Base-by-base conservation (phyloP, 2,797 vertebrate species). In the Podargus strigoides region DNA sequence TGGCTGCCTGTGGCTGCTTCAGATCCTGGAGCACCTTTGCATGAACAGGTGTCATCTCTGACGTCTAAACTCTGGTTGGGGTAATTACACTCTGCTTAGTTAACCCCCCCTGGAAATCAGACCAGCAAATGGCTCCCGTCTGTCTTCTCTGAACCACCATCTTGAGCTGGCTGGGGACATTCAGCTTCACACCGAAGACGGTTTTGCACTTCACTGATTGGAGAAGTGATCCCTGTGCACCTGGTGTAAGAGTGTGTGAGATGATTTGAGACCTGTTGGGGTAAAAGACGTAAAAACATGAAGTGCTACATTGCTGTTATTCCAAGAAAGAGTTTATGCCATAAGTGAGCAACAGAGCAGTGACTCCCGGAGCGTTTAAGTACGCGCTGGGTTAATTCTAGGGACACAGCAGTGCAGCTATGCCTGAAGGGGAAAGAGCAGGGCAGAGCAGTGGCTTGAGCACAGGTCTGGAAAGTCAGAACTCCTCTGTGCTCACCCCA, bases 341-440 rank as follows among this genome's bases (percentile, higher is more conserved):
- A 0, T 3, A 30, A 50, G 21, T 0, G 55, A 79, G 70, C 6
- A 0, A 28, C 3, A 16, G 63, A 37, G 15, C 53, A 24, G 15
- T 13, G 42, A 42, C 46, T 26, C 24, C 11, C 8, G 36, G 30
- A 85, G 15, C 1, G 0, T 50, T 87, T 60, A 60, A 59, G 15
- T 2, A 10, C 3, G 17, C 9, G 34, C 41, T 58, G 42, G 30
- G 41, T 24, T 44, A 64, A 30, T 23, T 64, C 41, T 36, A 44
- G 34, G 44, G 30, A 22, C 10, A 10, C 1, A 42, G 41, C 20
- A 24, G 26, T 18, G 41, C n/a, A 39, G 30, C 0, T 0, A 62
- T 1, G 10, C 30, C 46, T 12, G 1, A 34, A 41, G 6, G 46
- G 23, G 11, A 39, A 4, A 66, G 5, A 74, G 6, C 6, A 2